Conservation (phyloP, 2,113 vertebrate genomes). For the Sarotherodon lohbergeri region DNA sequence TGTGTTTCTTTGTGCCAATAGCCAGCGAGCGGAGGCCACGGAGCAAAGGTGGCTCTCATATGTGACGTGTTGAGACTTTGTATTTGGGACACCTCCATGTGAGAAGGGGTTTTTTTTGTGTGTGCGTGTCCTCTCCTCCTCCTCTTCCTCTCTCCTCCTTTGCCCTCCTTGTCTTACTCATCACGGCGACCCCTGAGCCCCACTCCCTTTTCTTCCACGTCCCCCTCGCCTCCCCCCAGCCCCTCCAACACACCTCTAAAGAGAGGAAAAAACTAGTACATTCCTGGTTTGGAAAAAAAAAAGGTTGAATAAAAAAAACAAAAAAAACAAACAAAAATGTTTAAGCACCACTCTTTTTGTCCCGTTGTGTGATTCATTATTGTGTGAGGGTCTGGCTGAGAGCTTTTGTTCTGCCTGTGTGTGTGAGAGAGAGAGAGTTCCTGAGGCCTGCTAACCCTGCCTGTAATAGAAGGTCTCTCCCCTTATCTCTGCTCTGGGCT, state of each 20-base stretch:
- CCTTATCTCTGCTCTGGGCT: conserved; percentile 46
- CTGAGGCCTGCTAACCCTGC: conserved; percentile 29
- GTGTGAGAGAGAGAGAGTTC: neutral
- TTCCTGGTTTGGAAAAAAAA: conserved; percentile 78
- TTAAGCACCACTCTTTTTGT: conserved; percentile 68
- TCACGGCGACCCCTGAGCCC: conserved; percentile 22
- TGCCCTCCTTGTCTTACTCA: conserved; percentile 28
- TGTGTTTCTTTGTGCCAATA: conserved; percentile 65
- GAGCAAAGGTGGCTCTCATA: conserved; percentile 45
- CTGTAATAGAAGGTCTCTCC: conserved; percentile 43
- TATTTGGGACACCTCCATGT: conserved; percentile 64
- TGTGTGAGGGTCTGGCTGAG: conserved; percentile 9
- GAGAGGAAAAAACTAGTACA: conserved; percentile 76
- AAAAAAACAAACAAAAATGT: conserved; percentile 59
- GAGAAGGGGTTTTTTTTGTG: conserved; percentile 54
- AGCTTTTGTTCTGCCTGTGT: conserved; percentile 20
- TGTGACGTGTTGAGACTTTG: conserved; percentile 69
- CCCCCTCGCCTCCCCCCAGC: neutral
- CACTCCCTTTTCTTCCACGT: neutral
- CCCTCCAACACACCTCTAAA: conserved; percentile 59
- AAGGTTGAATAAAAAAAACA: conserved; percentile 76
- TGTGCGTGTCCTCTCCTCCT: conserved; percentile 43
- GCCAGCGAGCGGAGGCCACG: conserved; percentile 42
- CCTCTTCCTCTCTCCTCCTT: conserved; percentile 16
- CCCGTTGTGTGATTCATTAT: conserved; percentile 54